These are phyloP conservation scores for Anthoscopus minutus DNA, from an alignment of 2,113 vertebrate genomes.

Conservation along the genomic window DNA sequence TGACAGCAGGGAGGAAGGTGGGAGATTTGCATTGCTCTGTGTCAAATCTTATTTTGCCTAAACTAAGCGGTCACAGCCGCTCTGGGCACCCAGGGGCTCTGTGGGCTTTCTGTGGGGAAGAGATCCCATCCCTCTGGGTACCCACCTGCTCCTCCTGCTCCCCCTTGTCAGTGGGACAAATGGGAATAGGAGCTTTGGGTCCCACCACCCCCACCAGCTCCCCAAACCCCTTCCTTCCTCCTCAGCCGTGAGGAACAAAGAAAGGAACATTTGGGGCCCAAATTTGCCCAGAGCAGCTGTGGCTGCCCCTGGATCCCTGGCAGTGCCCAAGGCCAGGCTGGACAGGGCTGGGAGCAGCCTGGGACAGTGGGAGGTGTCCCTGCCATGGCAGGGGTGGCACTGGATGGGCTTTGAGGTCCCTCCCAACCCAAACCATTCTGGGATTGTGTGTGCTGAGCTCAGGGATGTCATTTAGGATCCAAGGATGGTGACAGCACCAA, in stretches of 20 bases:
- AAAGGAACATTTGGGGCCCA: neutral
- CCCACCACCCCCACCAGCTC: neutral
- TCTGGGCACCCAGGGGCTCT: neutral
- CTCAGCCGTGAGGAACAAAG: neutral
- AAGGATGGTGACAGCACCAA: neutral
- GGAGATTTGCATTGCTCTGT: neutral
- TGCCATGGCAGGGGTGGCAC: neutral
- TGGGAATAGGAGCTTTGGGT: fast-evolving
- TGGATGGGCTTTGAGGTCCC: fast-evolving
- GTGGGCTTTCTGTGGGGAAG: neutral
- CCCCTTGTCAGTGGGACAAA: neutral
- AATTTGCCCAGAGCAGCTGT: neutral
- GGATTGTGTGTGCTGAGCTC: neutral
- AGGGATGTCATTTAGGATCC: neutral
- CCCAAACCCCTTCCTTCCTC: neutral
- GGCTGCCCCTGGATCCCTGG: neutral
- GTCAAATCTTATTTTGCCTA: neutral
- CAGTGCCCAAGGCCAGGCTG: neutral
- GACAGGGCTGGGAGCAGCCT: neutral
- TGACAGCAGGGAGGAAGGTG: neutral
- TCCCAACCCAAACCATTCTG: neutral
- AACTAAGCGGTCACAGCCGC: neutral
- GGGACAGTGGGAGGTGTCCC: neutral
- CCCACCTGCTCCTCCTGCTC: neutral
- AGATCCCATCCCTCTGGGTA: neutral